These are phyloP conservation scores for Shargacucullia verbasci DNA, from an alignment of 2,888 invertebrate species.

Conservation along the genomic window DNA sequence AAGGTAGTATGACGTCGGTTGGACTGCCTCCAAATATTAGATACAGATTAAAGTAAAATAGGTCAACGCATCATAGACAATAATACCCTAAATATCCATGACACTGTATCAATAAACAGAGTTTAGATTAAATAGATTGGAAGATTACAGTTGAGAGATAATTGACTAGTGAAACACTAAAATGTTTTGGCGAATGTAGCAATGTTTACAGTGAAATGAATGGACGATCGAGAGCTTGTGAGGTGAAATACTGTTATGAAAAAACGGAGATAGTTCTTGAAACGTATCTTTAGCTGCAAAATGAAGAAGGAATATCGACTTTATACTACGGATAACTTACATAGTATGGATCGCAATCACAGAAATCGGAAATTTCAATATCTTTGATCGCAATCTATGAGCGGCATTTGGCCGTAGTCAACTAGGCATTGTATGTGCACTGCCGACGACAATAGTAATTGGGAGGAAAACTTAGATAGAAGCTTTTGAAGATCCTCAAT, in stretches of 20 bases:
- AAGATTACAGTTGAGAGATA: not conserved
- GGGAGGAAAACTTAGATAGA: too few species aligned
- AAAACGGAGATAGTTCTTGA: too few species aligned
- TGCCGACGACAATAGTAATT: too few species aligned
- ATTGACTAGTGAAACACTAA: slow-evolving; percentile 13
- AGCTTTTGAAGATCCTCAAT: too few species aligned
- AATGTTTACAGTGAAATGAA: not conserved
- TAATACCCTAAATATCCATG: slow-evolving; percentile 37
- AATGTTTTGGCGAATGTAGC: slow-evolving; percentile 8
- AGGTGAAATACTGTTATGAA: not conserved
- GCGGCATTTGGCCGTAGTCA: too few species aligned
- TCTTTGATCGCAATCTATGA: too few species aligned
- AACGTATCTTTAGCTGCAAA: too few species aligned
- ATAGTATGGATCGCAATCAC: too few species aligned
- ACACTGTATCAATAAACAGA: slow-evolving; percentile 33
- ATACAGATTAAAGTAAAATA: slow-evolving; percentile 52
- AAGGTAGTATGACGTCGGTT: slow-evolving; percentile 54
- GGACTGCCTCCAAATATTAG: slow-evolving; percentile 60
- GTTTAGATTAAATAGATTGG: slow-evolving; percentile 27
- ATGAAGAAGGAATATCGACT: too few species aligned
- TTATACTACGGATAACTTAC: too few species aligned
- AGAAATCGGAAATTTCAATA: too few species aligned
- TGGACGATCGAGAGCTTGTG: not conserved
- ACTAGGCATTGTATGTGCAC: too few species aligned
- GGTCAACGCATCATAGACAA: slow-evolving; percentile 48